Evolutionary conservation across 1,140 invertebrate species (phyloP), one percentile per base, ranked within the genome.

Genomic region (Drosophila nigrodunni): DNA sequence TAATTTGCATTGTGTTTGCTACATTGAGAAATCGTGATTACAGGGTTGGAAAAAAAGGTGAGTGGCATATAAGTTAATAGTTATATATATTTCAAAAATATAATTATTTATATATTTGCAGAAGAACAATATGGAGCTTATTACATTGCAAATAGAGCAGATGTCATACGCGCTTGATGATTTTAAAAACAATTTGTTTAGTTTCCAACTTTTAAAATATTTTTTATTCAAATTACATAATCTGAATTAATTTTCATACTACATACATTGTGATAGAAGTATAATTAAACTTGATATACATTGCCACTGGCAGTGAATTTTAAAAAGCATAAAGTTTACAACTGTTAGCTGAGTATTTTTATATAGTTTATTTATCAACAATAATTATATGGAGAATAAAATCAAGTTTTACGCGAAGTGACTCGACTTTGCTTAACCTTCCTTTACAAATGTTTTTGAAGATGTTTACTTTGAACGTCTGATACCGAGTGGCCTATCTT

Each of bases 41-140:
- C 13, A 59, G 44, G 0, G 73, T 87, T 34, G 83, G 54, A 10
- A n/a, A 49, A 7, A 82, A 74, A 30, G 83, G 83, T 88, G 30
- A 7, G 9, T 30, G 3, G 6, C 25, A 6, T 46, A 5, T 18
- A 35, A 37, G 13, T 25, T 37, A 7, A 3, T 7, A 50, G 7
- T 44, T 47, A 39, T 37, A 0, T 13, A 1, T 7, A 4, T 13
- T 25, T 54, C 13, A 8, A n/a, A n/a, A 4, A 3, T 9, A 35
- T 54, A 35, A 37, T 15, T 8, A 21, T 25, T 8, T 59, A 6
- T 50, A 21, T 18, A 1, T 54, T 74, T 74, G 0, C 65, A 87
- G 83, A 87, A 52, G 47, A 71, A 15, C 39, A 68, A 15, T 80
- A 77, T 50, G 83, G 80, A 6, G 79, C 79, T 18, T 62, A 88